phyloP scores from a whole-genome alignment of 2,888 invertebrate genomes.

The Barypeithes pellucidus region DNA sequence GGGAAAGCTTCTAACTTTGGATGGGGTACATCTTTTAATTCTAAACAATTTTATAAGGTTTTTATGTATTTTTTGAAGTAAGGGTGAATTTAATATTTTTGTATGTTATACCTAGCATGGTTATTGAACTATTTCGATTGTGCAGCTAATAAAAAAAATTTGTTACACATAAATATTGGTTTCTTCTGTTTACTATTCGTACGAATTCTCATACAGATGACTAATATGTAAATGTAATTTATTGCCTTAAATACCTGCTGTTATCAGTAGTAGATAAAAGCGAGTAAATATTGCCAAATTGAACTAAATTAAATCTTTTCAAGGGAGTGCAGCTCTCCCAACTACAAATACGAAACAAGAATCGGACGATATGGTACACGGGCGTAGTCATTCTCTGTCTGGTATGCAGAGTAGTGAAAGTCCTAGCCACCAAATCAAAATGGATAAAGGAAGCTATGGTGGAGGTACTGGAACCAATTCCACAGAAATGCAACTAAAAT shows the following conservation, averaged over 20 bases:
- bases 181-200: not conserved
- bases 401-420: slow-evolving; percentile 76
- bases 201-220: not conserved
- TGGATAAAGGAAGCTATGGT: slow-evolving; percentile 63
- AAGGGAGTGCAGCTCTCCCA: slow-evolving; percentile 63
- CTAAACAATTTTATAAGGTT: too few species aligned
- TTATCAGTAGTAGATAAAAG: slow-evolving; percentile 35
- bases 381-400: slow-evolving; percentile 76
- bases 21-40: too few species aligned
- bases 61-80: too few species aligned
- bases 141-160: too few species aligned
- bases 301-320: not conserved
- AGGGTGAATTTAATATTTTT: too few species aligned
- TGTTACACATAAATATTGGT: slow-evolving; percentile 9
- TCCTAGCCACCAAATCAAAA: slow-evolving; percentile 76
- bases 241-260: not conserved
- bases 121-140: too few species aligned
- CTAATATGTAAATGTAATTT: not conserved
- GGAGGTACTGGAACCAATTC: slow-evolving; percentile 64
- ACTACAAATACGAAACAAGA: slow-evolving; percentile 64
- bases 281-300: slow-evolving; percentile 11
- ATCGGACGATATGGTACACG: slow-evolving; percentile 73
- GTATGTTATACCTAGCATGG: too few species aligned
- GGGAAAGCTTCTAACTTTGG: too few species aligned
- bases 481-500: slow-evolving; percentile 91